These are phyloP conservation scores for Phrynocephalus forsythii DNA, from an alignment of 2,797 vertebrate species.

Conservation along the genomic window DNA sequence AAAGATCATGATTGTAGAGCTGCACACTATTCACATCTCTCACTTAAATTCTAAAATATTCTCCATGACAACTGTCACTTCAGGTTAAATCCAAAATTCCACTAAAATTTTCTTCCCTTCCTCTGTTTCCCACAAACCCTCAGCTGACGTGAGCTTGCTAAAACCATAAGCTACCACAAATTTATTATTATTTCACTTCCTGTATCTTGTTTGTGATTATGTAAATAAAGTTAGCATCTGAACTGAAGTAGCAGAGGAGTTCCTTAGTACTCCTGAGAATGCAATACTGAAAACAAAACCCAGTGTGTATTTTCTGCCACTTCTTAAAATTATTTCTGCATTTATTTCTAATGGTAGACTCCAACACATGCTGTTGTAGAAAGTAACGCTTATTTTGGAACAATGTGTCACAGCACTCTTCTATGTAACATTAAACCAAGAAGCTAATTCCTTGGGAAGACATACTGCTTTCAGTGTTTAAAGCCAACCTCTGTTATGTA, in stretches of 20 bases:
- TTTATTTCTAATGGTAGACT: not conserved
- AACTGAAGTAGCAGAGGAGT: conserved; percentile 24
- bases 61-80: not conserved
- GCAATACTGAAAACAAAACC: conserved; percentile 19
- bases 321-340: not conserved
- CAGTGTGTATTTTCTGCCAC: conserved; percentile 3
- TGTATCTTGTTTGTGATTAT: conserved; percentile 22
- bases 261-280: conserved; percentile 14
- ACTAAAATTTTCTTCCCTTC: not conserved
- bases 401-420: not conserved
- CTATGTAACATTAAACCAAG: not conserved
- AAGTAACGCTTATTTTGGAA: too few species aligned
- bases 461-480: not conserved
- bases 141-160: not conserved
- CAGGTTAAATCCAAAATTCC: not conserved
- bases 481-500: not conserved
- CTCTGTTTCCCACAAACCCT: too few species aligned
- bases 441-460: not conserved
- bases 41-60: not conserved
- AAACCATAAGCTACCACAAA: conserved; percentile 21
- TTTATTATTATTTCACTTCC: conserved; percentile 2
- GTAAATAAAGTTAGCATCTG: conserved; percentile 23
- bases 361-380: not conserved
- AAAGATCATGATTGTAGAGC: not conserved
- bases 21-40: not conserved